These are phyloP conservation scores for Tragelaphus eurycerus DNA, from an alignment of 2,797 vertebrate genomes.

Conservation along the genomic window DNA sequence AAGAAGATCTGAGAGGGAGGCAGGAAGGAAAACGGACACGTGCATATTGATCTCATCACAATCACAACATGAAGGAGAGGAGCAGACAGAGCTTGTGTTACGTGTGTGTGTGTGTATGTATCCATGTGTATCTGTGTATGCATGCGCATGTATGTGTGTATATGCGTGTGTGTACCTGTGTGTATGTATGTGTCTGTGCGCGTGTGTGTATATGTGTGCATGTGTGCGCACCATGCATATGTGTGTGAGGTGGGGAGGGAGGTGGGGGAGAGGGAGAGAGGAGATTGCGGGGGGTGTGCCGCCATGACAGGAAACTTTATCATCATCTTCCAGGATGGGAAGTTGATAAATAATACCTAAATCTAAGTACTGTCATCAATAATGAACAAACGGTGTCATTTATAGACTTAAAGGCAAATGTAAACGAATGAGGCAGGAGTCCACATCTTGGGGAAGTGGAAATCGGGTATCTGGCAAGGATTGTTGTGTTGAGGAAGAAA, in stretches of 20 bases:
- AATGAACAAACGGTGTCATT: too few relatives aligned
- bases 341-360: neutral
- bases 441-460: neutral
- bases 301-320: neutral
- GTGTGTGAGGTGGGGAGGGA: neutral
- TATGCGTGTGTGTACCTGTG: fast-evolving
- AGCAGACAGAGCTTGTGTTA: too few relatives aligned
- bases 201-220: neutral
- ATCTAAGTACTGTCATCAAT: neutral
- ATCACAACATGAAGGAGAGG: neutral
- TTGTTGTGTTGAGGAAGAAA: neutral
- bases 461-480: too few relatives aligned
- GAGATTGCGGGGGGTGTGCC: neutral
- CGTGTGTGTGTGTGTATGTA: neutral
- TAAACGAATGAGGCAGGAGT: neutral
- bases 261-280: neutral
- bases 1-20: neutral
- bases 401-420: neutral
- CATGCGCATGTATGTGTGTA: neutral
- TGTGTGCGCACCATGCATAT: fast-evolving
- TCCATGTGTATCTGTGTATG: too few relatives aligned
- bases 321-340: neutral
- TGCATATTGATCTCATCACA: too few relatives aligned
- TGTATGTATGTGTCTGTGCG: too few relatives aligned
- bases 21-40: neutral